Conservation (phyloP, 1,140 invertebrate species). For the Sycophila sp. region DNA sequence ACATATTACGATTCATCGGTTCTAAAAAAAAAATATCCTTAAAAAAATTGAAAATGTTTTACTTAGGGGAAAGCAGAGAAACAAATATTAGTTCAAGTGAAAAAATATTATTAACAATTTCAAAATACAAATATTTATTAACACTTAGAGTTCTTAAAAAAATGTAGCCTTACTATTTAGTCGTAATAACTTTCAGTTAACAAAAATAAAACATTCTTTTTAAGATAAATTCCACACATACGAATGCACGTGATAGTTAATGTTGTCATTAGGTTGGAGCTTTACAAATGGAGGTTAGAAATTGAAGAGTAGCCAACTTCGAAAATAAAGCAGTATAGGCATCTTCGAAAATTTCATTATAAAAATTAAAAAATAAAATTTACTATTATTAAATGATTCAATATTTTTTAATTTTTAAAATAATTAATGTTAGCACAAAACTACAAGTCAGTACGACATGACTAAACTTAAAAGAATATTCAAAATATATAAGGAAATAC, state of each 20-base stretch:
- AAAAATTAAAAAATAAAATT: too few relatives aligned
- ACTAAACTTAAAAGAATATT: too few relatives aligned
- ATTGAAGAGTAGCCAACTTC: not conserved
- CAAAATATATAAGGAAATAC: too few relatives aligned
- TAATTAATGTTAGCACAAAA: too few relatives aligned
- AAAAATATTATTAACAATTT: not conserved
- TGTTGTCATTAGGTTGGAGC: not conserved
- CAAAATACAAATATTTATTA: not conserved
- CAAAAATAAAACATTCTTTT: not conserved
- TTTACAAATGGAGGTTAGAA: not conserved
- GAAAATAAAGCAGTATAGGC: not conserved
- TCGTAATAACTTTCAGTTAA: not conserved
- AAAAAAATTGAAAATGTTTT: too few relatives aligned
- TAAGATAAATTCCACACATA: not conserved
- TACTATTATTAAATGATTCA: too few relatives aligned
- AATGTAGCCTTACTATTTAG: not conserved
- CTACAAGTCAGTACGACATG: too few relatives aligned
- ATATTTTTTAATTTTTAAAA: too few relatives aligned
- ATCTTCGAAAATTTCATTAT: too few relatives aligned
- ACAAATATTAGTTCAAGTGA: not conserved
- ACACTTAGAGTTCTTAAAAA: too few relatives aligned
- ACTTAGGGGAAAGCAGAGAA: too few relatives aligned
- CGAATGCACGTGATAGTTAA: not conserved
- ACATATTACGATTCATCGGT: slow-evolving; percentile 43
- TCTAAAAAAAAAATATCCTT: slow-evolving; percentile 18